These are phyloP conservation scores for Loxodonta africana DNA, from an alignment of 2,113 vertebrate species.

Conservation along the genomic window DNA sequence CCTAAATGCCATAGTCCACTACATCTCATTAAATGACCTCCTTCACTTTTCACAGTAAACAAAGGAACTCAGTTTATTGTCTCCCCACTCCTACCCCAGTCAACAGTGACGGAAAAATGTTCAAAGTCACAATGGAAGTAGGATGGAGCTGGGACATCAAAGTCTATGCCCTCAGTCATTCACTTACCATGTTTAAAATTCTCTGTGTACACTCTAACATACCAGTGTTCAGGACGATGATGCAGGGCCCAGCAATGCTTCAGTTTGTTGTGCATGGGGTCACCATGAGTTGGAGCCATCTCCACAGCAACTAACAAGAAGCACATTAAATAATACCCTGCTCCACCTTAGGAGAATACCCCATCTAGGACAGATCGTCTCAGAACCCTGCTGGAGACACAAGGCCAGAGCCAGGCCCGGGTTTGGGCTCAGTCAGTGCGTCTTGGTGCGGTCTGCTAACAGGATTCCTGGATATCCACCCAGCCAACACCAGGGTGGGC, in stretches of 20 bases:
- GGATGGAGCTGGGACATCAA: neutral
- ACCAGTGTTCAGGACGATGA: neutral
- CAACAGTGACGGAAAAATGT: neutral
- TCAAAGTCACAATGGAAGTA: neutral
- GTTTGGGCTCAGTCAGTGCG: constrained; percentile 10
- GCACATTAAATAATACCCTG: constrained; percentile 62
- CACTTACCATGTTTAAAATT: neutral
- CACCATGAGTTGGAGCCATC: neutral
- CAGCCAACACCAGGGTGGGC: neutral
- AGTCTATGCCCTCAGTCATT: neutral
- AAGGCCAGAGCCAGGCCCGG: constrained; percentile 66
- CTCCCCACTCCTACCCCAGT: neutral
- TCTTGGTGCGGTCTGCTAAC: constrained; percentile 1
- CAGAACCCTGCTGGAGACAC: constrained; percentile 60
- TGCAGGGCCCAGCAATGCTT: neutral
- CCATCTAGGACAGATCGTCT: constrained; percentile 61
- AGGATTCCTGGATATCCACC: neutral
- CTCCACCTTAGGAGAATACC: constrained; percentile 35
- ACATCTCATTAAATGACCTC: no score
- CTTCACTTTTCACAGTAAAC: neutral
- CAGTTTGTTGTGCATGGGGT: neutral
- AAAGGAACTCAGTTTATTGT: neutral
- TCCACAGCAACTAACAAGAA: neutral
- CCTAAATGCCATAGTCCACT: no score
- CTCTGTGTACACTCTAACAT: neutral